Evolutionary conservation across 1,140 invertebrate genomes (phyloP), one percentile per base, ranked within the genome.

Genomic region (Neodiprion pinetum): DNA sequence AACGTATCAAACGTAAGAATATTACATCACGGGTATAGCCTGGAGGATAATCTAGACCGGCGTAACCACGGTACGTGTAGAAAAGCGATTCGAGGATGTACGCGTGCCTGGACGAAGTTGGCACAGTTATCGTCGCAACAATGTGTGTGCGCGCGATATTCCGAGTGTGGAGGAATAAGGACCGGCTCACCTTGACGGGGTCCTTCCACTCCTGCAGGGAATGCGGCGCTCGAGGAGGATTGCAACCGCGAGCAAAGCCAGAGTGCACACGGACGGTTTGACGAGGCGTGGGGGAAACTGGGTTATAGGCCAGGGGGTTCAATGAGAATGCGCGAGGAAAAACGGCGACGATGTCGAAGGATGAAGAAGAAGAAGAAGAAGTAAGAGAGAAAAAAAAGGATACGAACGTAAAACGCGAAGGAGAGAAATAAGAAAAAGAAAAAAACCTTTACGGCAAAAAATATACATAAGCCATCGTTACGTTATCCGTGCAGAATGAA

Each of bases 141-240:
- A 40, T 5, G 28, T 40, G 28, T 40, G 28, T 5, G 5, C 5
- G 28, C 28, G 5, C 5, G 28, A 5, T 3, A 5, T 40, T 5
- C 28, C 8, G 53, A 61, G 53, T 17, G 7, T 61, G 7, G 53
- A 50, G 1, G 74, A 70, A 77, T 76, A 76, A 76, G 72, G 82
- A 88, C 86, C 79, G 78, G 86, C 84, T 87, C 84, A 82, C 86
- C 86, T 88, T 88, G 86, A 86, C 85, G 86, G 83, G 86, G 86
- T 88, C 86, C 82, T 87, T 87, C 86, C 85, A 87, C 86, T 67
- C 81, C 77, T 80, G 78, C 77, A 74, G 76, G 83, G 83, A 85
- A 85, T 84, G 83, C 81, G 78, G 81, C 80, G 78, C 74, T 67
- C 1, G 7, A 14, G 61, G 40, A 49, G 50, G 50, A 70, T n/a